Base-by-base conservation (phyloP, 2,797 vertebrate species). In the Anguilla obscura region DNA sequence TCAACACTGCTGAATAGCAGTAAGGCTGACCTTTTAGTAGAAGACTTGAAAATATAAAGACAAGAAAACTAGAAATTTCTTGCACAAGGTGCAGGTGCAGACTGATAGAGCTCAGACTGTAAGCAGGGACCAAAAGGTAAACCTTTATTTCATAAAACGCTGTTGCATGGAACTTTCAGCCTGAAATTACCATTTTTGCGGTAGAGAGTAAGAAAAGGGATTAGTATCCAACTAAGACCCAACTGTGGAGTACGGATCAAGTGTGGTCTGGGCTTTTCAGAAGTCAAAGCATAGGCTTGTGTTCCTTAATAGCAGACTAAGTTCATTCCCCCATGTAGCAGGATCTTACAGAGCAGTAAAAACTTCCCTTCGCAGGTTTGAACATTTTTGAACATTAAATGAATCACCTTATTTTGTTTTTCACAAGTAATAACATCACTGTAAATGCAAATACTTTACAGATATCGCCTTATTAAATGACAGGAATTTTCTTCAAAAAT, bases 191-290 rank as follows among this genome's bases (percentile, higher is more conserved):
- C 6, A 21, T 84, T n/a, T 50, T 52, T 27, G 36, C 18, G 33
- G 21, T 84, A 40, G 30, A 30, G 83, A 36, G 54, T 56, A 63
- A 45, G 84, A 85, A 40, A 85, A 85, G 21, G 84, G 14, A 21
- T 60, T 60, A 85, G 30, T 36, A 66, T 10, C 14, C 84, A 85
- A 63, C 58, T 36, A 40, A 60, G 84, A 60, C 33, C 27, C 33
- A 63, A 24, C 27, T 85, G 30, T 85, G 27, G 56, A 66, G 84
- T 3, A 85, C 54, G 8, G 54, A 85, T 56, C 83, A 56, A 30
- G n/a, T 30, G n/a, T 4, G 83, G 27, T 84, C 52, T 27, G 24
- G 12, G 36, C 12, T 30, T 56, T 84, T 33, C 50, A 84, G 30
- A 5, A 36, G 30, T 76, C 33, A 7, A 18, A 18, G 52, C 10